Evolutionary conservation across 2,113 vertebrate species (phyloP).

Genomic region (Salvelinus fontinalis): DNA sequence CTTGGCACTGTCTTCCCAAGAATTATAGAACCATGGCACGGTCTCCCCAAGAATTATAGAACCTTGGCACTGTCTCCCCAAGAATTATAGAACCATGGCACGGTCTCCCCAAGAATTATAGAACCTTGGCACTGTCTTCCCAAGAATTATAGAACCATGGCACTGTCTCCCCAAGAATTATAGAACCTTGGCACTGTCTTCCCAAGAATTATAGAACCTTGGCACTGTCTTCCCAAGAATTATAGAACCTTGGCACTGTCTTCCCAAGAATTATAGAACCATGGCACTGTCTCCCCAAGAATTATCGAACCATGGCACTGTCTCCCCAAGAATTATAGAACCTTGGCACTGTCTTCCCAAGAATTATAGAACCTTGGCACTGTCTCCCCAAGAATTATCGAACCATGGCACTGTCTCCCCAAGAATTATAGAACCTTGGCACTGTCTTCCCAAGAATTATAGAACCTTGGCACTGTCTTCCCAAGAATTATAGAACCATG

Average conservation of each 20-base stretch:
- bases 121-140: slow-evolving; percentile 12
- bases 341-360: neutral
- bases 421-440: slow-evolving; percentile 21
- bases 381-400: no score
- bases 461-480: slow-evolving; percentile 17
- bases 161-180: neutral
- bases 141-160: slow-evolving; percentile 13
- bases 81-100: slow-evolving; percentile 23
- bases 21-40: slow-evolving; percentile 15
- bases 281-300: neutral
- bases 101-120: neutral
- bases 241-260: slow-evolving; percentile 18
- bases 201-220: slow-evolving; percentile 9
- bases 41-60: no score
- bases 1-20: neutral
- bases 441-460: neutral
- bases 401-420: no score
- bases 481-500: slow-evolving; percentile 11
- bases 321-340: slow-evolving; percentile 1
- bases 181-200: slow-evolving; percentile 20
- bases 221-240: neutral
- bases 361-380: slow-evolving; percentile 14
- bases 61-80: no score
- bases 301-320: slow-evolving; percentile 22
- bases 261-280: slow-evolving; percentile 5